Conservation (phyloP, 1,140 invertebrate species). For the Drosophila nigrodunni region DNA sequence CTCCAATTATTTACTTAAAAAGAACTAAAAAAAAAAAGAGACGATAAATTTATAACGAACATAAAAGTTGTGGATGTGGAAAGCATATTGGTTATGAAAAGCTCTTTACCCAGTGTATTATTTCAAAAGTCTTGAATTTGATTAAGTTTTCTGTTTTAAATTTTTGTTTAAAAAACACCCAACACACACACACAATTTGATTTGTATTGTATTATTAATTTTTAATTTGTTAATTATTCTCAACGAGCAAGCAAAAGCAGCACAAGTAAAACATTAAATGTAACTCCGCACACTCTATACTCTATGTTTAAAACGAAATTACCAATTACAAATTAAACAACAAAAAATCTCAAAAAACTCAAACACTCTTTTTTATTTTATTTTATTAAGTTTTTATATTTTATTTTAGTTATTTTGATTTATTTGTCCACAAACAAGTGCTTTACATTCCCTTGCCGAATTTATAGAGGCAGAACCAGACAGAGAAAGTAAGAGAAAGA, state of each 20-base stretch:
- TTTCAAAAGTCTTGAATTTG: background rate
- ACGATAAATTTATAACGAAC: slow-evolving; percentile 24
- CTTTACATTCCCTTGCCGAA: slow-evolving; percentile 32
- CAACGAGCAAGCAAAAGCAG: slow-evolving; percentile 29
- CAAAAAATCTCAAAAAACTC: slow-evolving; percentile 62
- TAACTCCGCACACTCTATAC: slow-evolving; percentile 63
- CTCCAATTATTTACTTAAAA: slow-evolving; percentile 58
- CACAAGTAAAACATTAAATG: slow-evolving; percentile 62
- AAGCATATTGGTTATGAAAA: slow-evolving; percentile 22
- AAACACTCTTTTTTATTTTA: slow-evolving; percentile 60
- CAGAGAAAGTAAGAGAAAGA: background rate
- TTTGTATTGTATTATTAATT: slow-evolving; percentile 71
- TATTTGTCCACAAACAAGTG: slow-evolving; percentile 22
- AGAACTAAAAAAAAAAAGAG: slow-evolving; percentile 10
- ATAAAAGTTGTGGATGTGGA: slow-evolving; percentile 27
- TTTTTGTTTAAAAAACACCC: slow-evolving; percentile 19
- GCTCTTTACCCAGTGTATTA: slow-evolving; percentile 58
- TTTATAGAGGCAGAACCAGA: background rate
- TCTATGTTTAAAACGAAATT: slow-evolving; percentile 76
- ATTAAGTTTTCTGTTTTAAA: slow-evolving; percentile 35
- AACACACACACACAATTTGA: slow-evolving; percentile 29
- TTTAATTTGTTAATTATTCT: slow-evolving; percentile 65
- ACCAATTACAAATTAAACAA: slow-evolving; percentile 64
- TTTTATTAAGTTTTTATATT: slow-evolving; percentile 23
- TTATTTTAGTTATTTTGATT: slow-evolving; percentile 28